Evolutionary conservation across 1,140 invertebrate genomes (phyloP).

Genomic region (Carcinoscorpius rotundicauda): DNA sequence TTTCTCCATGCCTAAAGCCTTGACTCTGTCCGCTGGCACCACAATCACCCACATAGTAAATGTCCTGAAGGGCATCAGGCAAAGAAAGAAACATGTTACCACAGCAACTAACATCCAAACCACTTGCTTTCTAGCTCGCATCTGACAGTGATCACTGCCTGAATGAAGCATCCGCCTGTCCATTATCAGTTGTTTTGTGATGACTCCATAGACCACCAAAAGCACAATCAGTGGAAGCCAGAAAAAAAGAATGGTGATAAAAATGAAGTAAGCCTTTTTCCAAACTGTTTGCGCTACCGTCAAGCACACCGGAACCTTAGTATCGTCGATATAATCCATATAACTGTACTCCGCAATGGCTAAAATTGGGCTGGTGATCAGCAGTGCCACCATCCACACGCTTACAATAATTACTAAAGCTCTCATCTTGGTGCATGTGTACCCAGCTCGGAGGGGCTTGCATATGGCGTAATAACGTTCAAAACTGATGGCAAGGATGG

Average conservation of each 20-base stretch:
- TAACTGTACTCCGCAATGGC: slow-evolving; percentile 41
- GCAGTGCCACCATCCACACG: slow-evolving; percentile 68
- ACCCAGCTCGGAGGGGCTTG: slow-evolving; percentile 73
- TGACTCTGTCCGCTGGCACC: slow-evolving; percentile 48
- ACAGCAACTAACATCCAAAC: slow-evolving; percentile 81
- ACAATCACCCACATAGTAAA: slow-evolving; percentile 72
- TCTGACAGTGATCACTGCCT: slow-evolving; percentile 12
- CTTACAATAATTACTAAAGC: slow-evolving; percentile 66
- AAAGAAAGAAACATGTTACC: slow-evolving; percentile 77
- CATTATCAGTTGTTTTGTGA: slow-evolving; percentile 59
- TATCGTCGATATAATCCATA: slow-evolving; percentile 50
- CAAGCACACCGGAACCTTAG: slow-evolving; percentile 54
- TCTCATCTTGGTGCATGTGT: slow-evolving; percentile 76
- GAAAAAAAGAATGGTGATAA: slow-evolving; percentile 68
- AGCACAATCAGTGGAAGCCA: slow-evolving; percentile 63
- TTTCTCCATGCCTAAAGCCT: slow-evolving; percentile 52
- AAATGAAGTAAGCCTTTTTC: slow-evolving; percentile 55
- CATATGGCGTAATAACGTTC: slow-evolving; percentile 92
- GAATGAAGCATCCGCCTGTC: slow-evolving; percentile 8
- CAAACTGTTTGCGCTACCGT: slow-evolving; percentile 56
- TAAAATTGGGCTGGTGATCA: slow-evolving; percentile 54
- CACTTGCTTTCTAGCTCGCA: slow-evolving; percentile 37
- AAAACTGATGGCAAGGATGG: slow-evolving; percentile 74
- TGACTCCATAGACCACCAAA: slow-evolving; percentile 64
- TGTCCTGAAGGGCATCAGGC: slow-evolving; percentile 70